Conservation (phyloP, 2,797 vertebrate genomes). For the Crossoptilon crossoptilon region DNA sequence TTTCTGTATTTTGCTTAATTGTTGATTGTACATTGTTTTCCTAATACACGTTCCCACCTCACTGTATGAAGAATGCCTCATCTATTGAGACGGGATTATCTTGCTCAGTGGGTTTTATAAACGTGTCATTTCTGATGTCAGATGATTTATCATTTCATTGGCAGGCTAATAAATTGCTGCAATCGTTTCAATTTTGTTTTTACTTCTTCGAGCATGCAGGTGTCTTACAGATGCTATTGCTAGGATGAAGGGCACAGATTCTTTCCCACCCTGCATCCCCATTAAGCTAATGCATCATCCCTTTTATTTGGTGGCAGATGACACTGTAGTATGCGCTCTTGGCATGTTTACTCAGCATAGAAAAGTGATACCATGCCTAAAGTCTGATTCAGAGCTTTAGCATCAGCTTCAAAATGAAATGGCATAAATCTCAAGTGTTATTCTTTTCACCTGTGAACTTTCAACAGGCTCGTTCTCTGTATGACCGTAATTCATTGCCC, state of each 20-base stretch:
- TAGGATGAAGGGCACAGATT: background rate
- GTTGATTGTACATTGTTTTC: background rate
- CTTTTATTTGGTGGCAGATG: background rate
- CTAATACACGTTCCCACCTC: background rate
- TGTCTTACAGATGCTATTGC: background rate
- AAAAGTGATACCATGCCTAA: background rate
- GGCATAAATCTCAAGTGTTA: background rate
- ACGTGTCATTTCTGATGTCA: background rate
- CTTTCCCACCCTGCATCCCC: background rate
- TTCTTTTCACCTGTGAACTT: background rate
- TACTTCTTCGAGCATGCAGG: background rate
- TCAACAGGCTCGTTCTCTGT: background rate
- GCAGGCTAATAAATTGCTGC: background rate
- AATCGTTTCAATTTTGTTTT: background rate
- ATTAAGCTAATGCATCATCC: background rate
- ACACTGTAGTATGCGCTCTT: background rate
- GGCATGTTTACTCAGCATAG: background rate
- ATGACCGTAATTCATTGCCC: background rate
- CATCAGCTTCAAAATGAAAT: background rate
- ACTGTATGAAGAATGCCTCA: background rate
- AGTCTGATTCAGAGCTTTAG: background rate
- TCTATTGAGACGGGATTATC: background rate
- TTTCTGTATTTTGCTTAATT: background rate
- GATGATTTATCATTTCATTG: background rate
- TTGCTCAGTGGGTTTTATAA: background rate